A percentile compares a stretch with the other conserved stretches of the same genome.
These are phyloP conservation scores for Apamea sordens DNA, from an alignment of 2,888 invertebrate species.

Conservation along the genomic window DNA sequence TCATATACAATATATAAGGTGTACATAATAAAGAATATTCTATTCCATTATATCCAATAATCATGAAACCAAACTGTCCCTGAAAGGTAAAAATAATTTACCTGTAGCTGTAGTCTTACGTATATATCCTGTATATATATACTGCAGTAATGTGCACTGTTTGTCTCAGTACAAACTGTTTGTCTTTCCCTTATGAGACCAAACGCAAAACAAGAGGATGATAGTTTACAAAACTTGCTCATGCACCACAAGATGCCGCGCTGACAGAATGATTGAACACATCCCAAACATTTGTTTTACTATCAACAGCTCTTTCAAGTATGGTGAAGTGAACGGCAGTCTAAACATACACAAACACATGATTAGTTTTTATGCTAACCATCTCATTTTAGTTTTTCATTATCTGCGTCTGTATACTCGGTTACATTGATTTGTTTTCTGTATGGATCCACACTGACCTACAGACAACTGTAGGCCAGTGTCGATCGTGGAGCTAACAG, in stretches of 20 bases:
- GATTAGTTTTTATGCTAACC: neutral
- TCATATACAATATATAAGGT: too few relatives aligned
- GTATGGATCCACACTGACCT: too few relatives aligned
- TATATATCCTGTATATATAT: too few relatives aligned
- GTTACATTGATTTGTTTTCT: neutral
- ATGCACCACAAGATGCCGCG: conserved; percentile 15
- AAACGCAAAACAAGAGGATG: conserved; percentile 39
- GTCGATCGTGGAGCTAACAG: neutral
- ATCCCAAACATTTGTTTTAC: conserved; percentile 30
- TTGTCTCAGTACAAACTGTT: conserved; percentile 11
- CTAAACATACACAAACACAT: conserved; percentile 30
- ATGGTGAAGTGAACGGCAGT: neutral
- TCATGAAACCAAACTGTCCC: neutral
- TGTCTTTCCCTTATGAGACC: conserved; percentile 30
- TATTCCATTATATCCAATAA: neutral
- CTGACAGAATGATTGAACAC: conserved; percentile 49
- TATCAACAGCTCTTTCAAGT: conserved; percentile 2
- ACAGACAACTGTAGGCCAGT: too few relatives aligned
- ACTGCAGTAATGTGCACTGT: conserved; percentile 1
- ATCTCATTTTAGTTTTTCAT: neutral
- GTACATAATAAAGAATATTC: too few relatives aligned
- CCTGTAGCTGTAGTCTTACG: too few relatives aligned
- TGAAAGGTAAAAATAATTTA: neutral
- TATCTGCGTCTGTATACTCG: neutral
- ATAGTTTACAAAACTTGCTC: conserved; percentile 56